Evolutionary conservation across 2,888 invertebrate genomes (phyloP), one percentile per base, ranked within the genome.

Genomic region (Melieria omissa): DNA sequence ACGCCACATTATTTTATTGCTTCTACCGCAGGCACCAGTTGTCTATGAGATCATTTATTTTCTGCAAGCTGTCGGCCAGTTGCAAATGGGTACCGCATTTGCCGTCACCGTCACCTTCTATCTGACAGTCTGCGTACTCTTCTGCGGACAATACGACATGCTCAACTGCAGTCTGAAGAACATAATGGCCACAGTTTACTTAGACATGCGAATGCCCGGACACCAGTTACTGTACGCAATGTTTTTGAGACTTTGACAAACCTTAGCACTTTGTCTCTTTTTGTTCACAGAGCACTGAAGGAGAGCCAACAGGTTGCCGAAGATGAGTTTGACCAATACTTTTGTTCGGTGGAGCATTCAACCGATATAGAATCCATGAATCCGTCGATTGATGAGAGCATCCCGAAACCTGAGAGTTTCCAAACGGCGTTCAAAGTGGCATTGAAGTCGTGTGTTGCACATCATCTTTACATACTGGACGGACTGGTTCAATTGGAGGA

Each of bases 81-180:
- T 85, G 61, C 82, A 85, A 78, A 81, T 85, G 12, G 83, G 83
- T 1, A 78, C 82, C 14, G 73, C 83, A 4, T 83, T 83, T 66
- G 71, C 81, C 0, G 72, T 80, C 0, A 82, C 83, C 4, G 85
- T 86, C 76, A 81, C 80, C 3, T 77, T 82, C 45, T 79, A 89
- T 88, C 61, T 83, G 78, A 78, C 77, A 1, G 60, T 83, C n/a
- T 75, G 78, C 9, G 81, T 85, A n/a, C 71, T 83, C 3, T 73
- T 83, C 46, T 84, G 81, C 5, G 85, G 85, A 3, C 85, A 85
- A 73, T 85, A 80, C 58, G 85, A 85, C 74, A 57, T 85, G 0
- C 70, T 85, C 5, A 81, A 78, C 62, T 84, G 84, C 57, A 85
- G 84, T 65, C 71, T 85, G 4, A 86, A 86, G 62, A 85, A 85